Evolutionary conservation across 2,888 invertebrate genomes (phyloP).

Genomic region (Drosophila crucigera): DNA sequence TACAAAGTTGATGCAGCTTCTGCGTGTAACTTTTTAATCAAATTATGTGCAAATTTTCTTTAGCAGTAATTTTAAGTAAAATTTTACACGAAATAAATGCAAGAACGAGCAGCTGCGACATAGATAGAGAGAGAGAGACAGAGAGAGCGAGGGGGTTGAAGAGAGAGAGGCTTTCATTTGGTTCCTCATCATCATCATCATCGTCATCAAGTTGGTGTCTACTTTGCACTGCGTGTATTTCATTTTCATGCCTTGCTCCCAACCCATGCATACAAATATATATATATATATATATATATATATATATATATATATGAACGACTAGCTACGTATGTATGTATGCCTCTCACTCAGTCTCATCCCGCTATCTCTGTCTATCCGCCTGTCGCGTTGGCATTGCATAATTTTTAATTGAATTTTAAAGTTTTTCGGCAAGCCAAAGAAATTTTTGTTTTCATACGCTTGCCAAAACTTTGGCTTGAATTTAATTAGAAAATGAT

Average conservation of each 20-base stretch:
- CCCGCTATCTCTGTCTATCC: slow-evolving; percentile 17
- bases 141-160: background rate
- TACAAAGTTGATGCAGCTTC: slow-evolving; percentile 54
- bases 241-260: slow-evolving; percentile 58
- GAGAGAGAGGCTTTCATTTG: slow-evolving; percentile 21
- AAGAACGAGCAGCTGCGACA: slow-evolving; percentile 16
- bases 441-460: slow-evolving; percentile 75
- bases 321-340: background rate
- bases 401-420: slow-evolving; percentile 82
- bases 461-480: slow-evolving; percentile 65
- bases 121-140: background rate
- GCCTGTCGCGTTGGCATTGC: slow-evolving; percentile 56
- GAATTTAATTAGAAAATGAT: slow-evolving; percentile 81
- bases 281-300: background rate
- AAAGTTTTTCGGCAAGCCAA: slow-evolving; percentile 75
- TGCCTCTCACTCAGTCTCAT: slow-evolving; percentile 1
- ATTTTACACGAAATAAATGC: slow-evolving; percentile 70
- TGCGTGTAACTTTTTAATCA: slow-evolving; percentile 81
- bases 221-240: slow-evolving; percentile 66
- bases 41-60: slow-evolving; percentile 81
- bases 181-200: slow-evolving; percentile 26
- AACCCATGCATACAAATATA: background rate
- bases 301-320: background rate
- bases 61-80: slow-evolving; percentile 79
- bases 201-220: slow-evolving; percentile 47